Base-by-base conservation (phyloP, 2,888 invertebrate species). In the Lithophane leautieri region DNA sequence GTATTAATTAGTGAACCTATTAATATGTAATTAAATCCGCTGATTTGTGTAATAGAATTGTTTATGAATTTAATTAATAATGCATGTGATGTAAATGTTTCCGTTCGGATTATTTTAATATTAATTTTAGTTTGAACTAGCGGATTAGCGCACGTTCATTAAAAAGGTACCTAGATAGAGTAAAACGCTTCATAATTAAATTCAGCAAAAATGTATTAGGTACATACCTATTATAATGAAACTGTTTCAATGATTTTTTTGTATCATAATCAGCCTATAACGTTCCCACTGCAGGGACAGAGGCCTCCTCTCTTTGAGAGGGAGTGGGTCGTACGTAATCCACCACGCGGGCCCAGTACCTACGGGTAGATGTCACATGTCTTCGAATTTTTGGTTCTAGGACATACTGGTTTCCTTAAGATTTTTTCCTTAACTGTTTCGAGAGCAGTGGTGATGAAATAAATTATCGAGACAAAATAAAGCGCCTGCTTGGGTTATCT, bases 31-130 rank as follows among this genome's bases (percentile, higher is more conserved):
- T 78, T 75, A 75, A 69, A 73, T 56, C 44, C 54, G 12, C 65
- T 61, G 71, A 73, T 72, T 28, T 79, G 70, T 70, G 44, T 28
- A 75, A 83, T 82, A 83, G 77, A 81, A 75, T 78, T 72, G 76
- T 78, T 78, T 75, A 73, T 85, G 70, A 61, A 73, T 71, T 54
- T 28, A 71, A 76, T 83, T 72, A 83, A 79, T 65, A 50, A 82
- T 82, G 68, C 62, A 69, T 34, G 16, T 19, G 19, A 14, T 54
- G 61, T 19, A 50, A 71, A 73, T 63, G 58, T 62, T 67, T 56
- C 61, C 12, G 74, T 34, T 60, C 0, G n/a, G n/a, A 70, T 66
- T 66, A 70, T 58, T 65, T 63, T 74, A 62, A 22, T 83, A 78
- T 69, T 71, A 71, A 78, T 69, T 70, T 71, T 69, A 69, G 56